Evolutionary conservation across 2,888 invertebrate genomes (phyloP).

Genomic region (Schrankia costaestrigalis): DNA sequence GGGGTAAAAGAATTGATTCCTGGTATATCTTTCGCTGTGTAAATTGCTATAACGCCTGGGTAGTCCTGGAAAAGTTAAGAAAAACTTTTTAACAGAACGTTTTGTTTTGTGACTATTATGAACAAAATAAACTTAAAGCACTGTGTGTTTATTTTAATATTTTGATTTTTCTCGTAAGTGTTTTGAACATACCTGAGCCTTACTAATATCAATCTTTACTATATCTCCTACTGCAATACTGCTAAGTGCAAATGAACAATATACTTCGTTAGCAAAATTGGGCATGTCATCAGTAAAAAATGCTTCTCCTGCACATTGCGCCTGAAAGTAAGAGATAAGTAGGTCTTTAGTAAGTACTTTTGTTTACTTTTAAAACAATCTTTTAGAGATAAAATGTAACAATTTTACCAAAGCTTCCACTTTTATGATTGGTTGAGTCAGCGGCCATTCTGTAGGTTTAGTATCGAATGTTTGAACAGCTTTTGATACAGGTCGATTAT

Average conservation of each 20-base stretch:
- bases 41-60: slow-evolving; percentile 82
- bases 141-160: neutral
- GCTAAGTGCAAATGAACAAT: slow-evolving; percentile 82
- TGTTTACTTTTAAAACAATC: too few species aligned
- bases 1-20: slow-evolving; percentile 82
- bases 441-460: slow-evolving; percentile 81
- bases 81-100: too few species aligned
- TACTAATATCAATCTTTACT: slow-evolving; percentile 76
- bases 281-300: slow-evolving; percentile 83
- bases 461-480: slow-evolving; percentile 82
- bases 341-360: too few species aligned
- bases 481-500: slow-evolving; percentile 75
- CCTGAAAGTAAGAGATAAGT: slow-evolving; percentile 27
- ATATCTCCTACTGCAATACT: slow-evolving; percentile 76
- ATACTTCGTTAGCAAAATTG: slow-evolving; percentile 80
- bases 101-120: too few species aligned
- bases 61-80: slow-evolving; percentile 30
- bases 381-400: too few species aligned
- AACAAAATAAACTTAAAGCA: too few species aligned
- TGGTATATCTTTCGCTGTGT: slow-evolving; percentile 83
- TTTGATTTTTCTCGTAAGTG: too few species aligned
- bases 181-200: slow-evolving; percentile 84
- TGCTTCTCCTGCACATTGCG: slow-evolving; percentile 84
- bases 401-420: slow-evolving; percentile 58
- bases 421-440: slow-evolving; percentile 82